Percentiles rank a stretch among this genome's conserved stretches.
Conservation (phyloP, 2,888 invertebrate species). For the Coronaproctus castanopsis region DNA sequence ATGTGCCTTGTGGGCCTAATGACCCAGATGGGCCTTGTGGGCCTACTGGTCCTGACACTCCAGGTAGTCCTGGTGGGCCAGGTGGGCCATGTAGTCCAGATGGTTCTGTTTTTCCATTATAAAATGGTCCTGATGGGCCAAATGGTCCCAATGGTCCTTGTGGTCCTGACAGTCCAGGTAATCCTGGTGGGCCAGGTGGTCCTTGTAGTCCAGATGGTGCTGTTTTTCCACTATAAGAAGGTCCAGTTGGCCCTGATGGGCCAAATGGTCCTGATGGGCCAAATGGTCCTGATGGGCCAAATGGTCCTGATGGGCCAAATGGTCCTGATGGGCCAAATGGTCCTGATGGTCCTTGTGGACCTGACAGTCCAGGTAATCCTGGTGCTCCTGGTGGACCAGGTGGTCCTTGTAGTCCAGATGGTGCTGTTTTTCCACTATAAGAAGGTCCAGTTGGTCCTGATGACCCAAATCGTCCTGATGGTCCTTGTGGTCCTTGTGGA, state of each 20-base stretch:
- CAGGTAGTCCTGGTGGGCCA: slow-evolving; percentile 10
- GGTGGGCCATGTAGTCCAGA: slow-evolving; percentile 13
- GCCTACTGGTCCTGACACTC: slow-evolving; percentile 1
- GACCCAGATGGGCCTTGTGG: neutral
- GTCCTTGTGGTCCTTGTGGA: neutral
- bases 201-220: slow-evolving; percentile 21
- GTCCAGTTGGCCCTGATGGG: neutral
- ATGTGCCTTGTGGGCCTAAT: slow-evolving; percentile 14
- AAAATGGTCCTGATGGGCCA: no score
- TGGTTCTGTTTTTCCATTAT: slow-evolving; percentile 21
- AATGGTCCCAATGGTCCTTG: slow-evolving; percentile 22
- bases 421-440: slow-evolving; percentile 22
- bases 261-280: neutral
- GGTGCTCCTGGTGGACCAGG: slow-evolving; percentile 24
- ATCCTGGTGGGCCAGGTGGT: slow-evolving; percentile 26
- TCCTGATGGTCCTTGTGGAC: slow-evolving; percentile 23
- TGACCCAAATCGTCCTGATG: slow-evolving; percentile 24
- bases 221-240: slow-evolving; percentile 15
- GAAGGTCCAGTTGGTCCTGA: slow-evolving; percentile 25
- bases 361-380: slow-evolving; percentile 22
- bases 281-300: neutral
- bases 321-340: slow-evolving; percentile 24
- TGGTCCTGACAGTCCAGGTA: slow-evolving; percentile 20
- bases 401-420: neutral
- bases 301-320: slow-evolving; percentile 19